phyloP scores from a whole-genome alignment of 2,113 vertebrate genomes.

The Dromaius novaehollandiae region DNA sequence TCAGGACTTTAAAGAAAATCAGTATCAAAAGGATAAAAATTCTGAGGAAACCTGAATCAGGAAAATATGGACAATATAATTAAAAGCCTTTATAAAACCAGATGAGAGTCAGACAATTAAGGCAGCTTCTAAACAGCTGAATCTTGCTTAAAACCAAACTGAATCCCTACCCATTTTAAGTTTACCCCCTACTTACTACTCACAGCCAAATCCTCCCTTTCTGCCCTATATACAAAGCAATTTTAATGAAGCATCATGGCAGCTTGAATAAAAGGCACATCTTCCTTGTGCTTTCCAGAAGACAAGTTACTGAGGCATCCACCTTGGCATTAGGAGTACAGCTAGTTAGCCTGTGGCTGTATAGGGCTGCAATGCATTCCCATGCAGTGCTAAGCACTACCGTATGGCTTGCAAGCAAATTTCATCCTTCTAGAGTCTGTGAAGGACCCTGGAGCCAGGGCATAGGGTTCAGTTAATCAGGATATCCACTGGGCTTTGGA shows the following conservation, averaged over 20 bases:
- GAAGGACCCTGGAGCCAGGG: not conserved
- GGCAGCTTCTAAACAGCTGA: not conserved
- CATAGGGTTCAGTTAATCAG: not conserved
- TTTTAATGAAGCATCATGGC: not conserved
- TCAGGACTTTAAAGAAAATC: not conserved
- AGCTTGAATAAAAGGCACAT: not conserved
- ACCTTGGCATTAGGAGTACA: not conserved
- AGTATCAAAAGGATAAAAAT: not conserved
- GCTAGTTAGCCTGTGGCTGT: not conserved
- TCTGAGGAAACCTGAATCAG: not conserved
- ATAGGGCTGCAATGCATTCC: not conserved
- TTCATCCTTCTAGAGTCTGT: not conserved
- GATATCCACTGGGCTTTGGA: not conserved
- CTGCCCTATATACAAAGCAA: not conserved
- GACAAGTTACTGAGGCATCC: not conserved
- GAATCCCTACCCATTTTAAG: not conserved
- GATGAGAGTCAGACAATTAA: not conserved
- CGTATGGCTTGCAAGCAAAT: not conserved
- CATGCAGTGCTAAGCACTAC: not conserved
- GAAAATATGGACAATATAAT: not conserved
- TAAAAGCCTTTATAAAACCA: not conserved
- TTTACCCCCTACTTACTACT: not conserved
- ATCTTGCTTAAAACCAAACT: not conserved
- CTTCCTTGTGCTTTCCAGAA: not conserved
- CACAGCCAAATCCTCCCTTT: not conserved